phyloP scores from a whole-genome alignment of 2,797 vertebrate genomes.

The Micrastur ruficollis region DNA sequence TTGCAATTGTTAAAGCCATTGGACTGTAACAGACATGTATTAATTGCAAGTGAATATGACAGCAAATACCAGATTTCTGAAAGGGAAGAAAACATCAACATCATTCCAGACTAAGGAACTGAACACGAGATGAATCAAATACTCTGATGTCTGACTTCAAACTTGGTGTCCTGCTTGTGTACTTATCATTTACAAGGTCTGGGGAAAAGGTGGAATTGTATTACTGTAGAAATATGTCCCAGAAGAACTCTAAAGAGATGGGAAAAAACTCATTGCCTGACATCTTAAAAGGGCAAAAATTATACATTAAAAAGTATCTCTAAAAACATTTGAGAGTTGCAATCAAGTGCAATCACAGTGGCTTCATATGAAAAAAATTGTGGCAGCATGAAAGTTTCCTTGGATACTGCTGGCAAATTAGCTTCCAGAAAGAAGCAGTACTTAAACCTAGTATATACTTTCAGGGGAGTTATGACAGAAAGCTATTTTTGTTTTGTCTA shows the following conservation, averaged over 20 bases:
- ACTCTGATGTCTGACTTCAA: constrained; percentile 78
- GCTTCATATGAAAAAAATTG: constrained; percentile 37
- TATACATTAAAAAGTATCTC: constrained; percentile 70
- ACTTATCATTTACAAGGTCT: constrained; percentile 75
- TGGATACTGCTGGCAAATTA: constrained; percentile 2
- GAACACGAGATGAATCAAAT: constrained; percentile 73
- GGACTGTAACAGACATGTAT: constrained; percentile 87
- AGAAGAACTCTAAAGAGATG: constrained; percentile 53
- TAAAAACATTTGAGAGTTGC: constrained; percentile 66
- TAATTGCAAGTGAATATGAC: constrained; percentile 92
- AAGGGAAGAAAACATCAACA: constrained; percentile 65
- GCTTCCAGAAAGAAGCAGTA: background rate
- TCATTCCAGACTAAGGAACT: constrained; percentile 74
- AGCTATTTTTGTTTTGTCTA: background rate
- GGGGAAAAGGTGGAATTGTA: constrained; percentile 49
- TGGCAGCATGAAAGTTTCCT: constrained; percentile 17
- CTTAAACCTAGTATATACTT: background rate
- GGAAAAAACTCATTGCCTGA: constrained; percentile 8
- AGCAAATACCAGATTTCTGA: constrained; percentile 76
- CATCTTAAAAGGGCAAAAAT: constrained; percentile 67
- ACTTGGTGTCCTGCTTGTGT: constrained; percentile 71
- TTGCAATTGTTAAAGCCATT: constrained; percentile 77
- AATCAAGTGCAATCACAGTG: constrained; percentile 75
- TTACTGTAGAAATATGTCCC: constrained; percentile 64
- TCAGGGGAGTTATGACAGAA: background rate